phyloP scores from a whole-genome alignment of 1,140 invertebrate species.

The Augochlora pura region DNA sequence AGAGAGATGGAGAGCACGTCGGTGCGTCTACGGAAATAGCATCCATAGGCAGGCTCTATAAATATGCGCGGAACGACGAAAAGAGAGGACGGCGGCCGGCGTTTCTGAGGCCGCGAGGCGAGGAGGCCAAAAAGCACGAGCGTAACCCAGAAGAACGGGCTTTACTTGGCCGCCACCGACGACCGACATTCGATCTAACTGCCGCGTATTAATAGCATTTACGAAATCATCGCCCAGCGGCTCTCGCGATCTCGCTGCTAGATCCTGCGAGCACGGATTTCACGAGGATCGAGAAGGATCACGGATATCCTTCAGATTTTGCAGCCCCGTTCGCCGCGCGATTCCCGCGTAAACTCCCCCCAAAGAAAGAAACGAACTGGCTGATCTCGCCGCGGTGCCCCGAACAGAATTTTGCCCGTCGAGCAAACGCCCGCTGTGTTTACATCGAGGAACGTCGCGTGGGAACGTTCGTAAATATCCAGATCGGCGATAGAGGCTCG shows the following conservation, averaged over 20 bases:
- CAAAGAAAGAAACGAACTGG: no score
- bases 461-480: no score
- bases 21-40: conserved; percentile 78
- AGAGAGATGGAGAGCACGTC: conserved; percentile 39
- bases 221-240: conserved; percentile 71
- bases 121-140: conserved; percentile 55
- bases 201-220: conserved; percentile 77
- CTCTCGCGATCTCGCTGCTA: conserved; percentile 49
- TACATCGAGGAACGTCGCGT: background rate
- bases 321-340: no score
- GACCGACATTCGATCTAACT: conserved; percentile 80
- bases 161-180: conserved; percentile 79
- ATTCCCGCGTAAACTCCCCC: no score
- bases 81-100: conserved; percentile 31
- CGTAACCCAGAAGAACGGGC: conserved; percentile 75
- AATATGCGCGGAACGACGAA: conserved; percentile 71
- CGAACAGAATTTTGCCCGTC: background rate
- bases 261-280: background rate
- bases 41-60: conserved; percentile 76
- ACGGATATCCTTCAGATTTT: conserved; percentile 10
- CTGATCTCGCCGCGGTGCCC: no score
- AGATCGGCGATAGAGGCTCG: no score
- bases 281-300: no score
- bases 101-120: conserved; percentile 50
- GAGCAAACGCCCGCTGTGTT: background rate